Base-by-base conservation (phyloP, 2,888 invertebrate species). In the Drosophila paucipuncta region DNA sequence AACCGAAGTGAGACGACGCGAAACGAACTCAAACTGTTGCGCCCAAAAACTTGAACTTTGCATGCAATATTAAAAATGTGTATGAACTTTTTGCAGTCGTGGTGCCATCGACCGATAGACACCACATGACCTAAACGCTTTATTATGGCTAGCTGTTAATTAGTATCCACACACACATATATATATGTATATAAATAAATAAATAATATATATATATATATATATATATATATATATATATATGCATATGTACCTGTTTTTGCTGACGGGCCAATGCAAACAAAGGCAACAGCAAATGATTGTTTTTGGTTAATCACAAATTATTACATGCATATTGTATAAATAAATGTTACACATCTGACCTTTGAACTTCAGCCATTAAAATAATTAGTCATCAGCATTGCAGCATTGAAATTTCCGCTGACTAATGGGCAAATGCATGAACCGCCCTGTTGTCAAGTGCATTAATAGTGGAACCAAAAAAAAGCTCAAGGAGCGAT, bases 21-120 rank as follows among this genome's bases (percentile, higher is more conserved):
- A 28, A 35, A 70, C 55, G 62, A 70, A 68, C 64, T 62, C 49
- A 76, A 72, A 59, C 72, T 68, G 57, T 68, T 68, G 68, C 64
- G 65, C 68, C 69, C 73, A 54, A 75, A 71, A 76, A 71, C 67
- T 68, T 88, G 76, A 82, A 78, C 79, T 76, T 75, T 80, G 68
- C 65, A 61, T 74, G 73, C 70, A 68, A 63, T 65, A 50, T 28
- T 30, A 57, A 28, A 35, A 31, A n/a, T 47, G 13, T 68, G 60
- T 28, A 52, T 76, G 77, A 81, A 75, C 74, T 78, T 78, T 47
- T 66, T 78, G 65, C 35, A 49, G 58, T 62, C 67, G 65, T 70
- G 47, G 47, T 47, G 73, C 73, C 67, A 66, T 62, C 64, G 78
- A 76, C 76, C 78, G 63, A 63, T 57, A 57, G 39, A 57, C 39